Evolutionary conservation across 2,113 vertebrate species (phyloP), one percentile per base, ranked within the genome.

Genomic region (Pelobates fuscus): DNA sequence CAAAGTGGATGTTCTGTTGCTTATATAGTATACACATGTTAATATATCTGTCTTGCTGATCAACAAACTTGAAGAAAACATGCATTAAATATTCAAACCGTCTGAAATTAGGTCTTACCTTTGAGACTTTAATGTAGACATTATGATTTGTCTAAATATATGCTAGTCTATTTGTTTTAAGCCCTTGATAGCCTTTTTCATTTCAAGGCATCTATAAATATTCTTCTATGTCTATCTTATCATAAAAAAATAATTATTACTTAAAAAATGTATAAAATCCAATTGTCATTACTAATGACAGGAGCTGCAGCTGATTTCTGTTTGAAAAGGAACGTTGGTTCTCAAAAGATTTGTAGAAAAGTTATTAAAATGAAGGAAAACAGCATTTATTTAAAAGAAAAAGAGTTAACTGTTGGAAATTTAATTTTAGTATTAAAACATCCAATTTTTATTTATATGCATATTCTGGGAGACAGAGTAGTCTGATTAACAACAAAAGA

Each of bases 171-270:
- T 75, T 71, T 21, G 0, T 71, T 85, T 80, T n/a, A 77, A 79
- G 70, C 67, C 60, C 81, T 85, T 82, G 82, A 82, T 81, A 67
- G 26, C 58, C 24, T 43, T 80, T 76, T 83, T 70, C 27, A 54
- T 72, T 60, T 72, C 24, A 55, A 41, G 49, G 80, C 64, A 80
- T 57, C 59, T 82, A 71, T 71, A 80, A 73, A 72, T 27, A 62
- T 71, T 59, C 37, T 55, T 61, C 32, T 24, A 32, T 82, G 83
- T 82, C 83, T 77, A 54, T 15, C 17, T 73, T 60, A 60, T 2
- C 70, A 78, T 75, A 61, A 81, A 84, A 79, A 72, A 78, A 46
- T 65, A 73, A 79, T 62, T 15, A 1, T 75, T 84, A 79, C 60
- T 59, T 87, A 84, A 75, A 84, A 75, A 49, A 49, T 49, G 44